Conservation (phyloP, 2,888 invertebrate genomes). For the Latrodectus hesperus region DNA sequence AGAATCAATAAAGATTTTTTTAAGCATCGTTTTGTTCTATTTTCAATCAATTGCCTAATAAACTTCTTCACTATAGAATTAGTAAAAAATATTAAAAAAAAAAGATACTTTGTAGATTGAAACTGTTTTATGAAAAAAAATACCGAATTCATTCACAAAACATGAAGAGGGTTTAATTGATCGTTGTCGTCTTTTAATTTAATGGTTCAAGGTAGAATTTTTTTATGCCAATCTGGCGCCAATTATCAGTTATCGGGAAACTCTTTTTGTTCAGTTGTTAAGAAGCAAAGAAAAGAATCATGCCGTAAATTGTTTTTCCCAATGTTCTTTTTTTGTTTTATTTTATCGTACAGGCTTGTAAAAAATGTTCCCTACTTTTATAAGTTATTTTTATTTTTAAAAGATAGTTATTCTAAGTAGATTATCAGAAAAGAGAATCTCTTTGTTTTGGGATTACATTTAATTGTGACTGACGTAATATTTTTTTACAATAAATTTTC, state of each 20-base stretch:
- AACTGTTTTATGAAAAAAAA: background rate
- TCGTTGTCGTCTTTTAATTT: conserved; percentile 41
- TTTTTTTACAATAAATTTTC: too few relatives aligned
- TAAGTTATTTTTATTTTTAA: background rate
- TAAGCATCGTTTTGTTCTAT: background rate
- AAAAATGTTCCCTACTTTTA: background rate
- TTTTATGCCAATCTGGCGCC: conserved; percentile 6
- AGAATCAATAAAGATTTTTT: background rate
- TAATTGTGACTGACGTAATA: background rate
- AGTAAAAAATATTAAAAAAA: background rate
- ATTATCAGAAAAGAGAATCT: background rate
- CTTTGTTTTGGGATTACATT: background rate
- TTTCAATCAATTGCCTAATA: background rate
- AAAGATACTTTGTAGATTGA: background rate
- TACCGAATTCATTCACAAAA: conserved; percentile 8
- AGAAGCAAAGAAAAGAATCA: conserved; percentile 22
- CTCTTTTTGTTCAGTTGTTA: conserved; percentile 2
- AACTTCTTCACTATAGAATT: background rate
- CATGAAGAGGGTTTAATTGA: conserved; percentile 47
- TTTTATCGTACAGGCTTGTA: background rate
- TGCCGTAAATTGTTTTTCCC: conserved; percentile 25
- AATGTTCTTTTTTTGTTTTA: conserved; percentile 15
- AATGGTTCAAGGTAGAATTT: conserved; percentile 47
- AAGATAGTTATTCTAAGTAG: background rate
- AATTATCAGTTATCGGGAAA: conserved; percentile 57